Percentiles rank a stretch among this genome's conserved stretches.
Conservation (phyloP, 2,888 invertebrate genomes). For the Ariolimax columbianus region DNA sequence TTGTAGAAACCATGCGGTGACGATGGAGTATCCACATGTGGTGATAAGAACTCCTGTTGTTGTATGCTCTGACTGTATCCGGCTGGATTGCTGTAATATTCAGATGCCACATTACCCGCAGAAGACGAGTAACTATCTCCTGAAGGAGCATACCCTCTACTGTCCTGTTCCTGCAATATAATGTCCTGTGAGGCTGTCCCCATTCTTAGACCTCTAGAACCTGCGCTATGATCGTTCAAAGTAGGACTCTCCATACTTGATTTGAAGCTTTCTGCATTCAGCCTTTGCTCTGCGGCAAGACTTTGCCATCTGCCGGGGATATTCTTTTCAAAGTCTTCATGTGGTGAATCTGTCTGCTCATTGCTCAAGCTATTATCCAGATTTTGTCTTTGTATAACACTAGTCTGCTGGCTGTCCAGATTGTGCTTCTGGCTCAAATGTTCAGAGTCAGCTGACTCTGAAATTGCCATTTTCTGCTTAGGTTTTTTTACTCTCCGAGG, state of each 20-base stretch:
- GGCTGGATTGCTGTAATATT: conserved; percentile 26
- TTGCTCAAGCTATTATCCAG: not conserved
- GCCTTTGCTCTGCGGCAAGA: not conserved
- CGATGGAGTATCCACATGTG: conserved; percentile 26
- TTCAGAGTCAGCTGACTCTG: not conserved
- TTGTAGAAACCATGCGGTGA: conserved; percentile 22
- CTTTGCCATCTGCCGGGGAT: not conserved
- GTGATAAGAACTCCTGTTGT: conserved; percentile 23
- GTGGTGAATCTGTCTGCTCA: not conserved
- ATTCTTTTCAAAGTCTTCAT: not conserved
- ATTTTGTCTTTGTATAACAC: conserved; percentile 30
- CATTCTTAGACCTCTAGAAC: conserved; percentile 4
- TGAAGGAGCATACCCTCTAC: not conserved
- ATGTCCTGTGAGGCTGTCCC: not conserved
- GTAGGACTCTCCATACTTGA: not conserved
- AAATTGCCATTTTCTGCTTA: not conserved
- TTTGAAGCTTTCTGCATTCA: not conserved
- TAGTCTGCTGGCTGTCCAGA: not conserved
- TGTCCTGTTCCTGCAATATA: not conserved
- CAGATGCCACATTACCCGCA: not conserved
- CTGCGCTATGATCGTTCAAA: conserved; percentile 9
- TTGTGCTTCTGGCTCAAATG: not conserved
- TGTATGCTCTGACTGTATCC: not conserved
- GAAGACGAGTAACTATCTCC: not conserved
- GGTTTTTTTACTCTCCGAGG: not conserved